Percentiles rank a stretch among this genome's conserved stretches.
Conservation (phyloP, 2,113 vertebrate species). For the Sakesphorus luctuosus region DNA sequence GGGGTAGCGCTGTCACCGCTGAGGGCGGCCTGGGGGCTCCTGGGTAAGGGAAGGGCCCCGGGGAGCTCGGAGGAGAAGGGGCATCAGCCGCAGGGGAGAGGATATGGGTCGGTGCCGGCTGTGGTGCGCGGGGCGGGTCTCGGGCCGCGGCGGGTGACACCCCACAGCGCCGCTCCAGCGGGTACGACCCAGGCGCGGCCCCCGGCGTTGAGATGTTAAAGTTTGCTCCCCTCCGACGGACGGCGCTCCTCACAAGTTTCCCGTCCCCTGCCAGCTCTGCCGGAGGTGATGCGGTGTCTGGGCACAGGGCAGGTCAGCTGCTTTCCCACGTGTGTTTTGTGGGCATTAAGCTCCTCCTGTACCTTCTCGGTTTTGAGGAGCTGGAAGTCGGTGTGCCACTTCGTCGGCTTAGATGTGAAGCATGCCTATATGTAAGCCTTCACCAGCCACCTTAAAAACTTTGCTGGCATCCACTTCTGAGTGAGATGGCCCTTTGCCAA, state of each 20-base stretch:
- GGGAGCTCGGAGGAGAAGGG: background rate
- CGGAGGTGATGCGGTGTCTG: accelerated
- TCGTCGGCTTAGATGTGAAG: accelerated
- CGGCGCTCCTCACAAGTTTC: accelerated
- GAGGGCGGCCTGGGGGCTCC: background rate
- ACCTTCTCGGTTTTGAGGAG: background rate
- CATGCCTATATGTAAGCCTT: accelerated
- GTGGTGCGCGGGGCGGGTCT: background rate
- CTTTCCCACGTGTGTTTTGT: accelerated
- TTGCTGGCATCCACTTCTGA: accelerated
- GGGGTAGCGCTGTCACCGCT: background rate
- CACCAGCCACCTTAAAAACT: accelerated
- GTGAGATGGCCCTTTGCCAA: accelerated
- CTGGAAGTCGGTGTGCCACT: accelerated
- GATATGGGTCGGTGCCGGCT: background rate
- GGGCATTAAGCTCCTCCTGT: accelerated
- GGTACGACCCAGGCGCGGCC: background rate
- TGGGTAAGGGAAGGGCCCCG: slow-evolving; percentile 8
- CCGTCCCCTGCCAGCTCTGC: accelerated
- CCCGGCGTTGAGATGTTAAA: accelerated
- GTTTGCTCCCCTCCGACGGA: accelerated
- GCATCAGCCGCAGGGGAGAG: background rate
- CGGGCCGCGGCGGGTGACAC: background rate
- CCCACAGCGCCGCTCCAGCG: background rate
- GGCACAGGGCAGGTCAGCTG: accelerated